Evolutionary conservation across 2,797 vertebrate species (phyloP).

Genomic region (Morelia viridis): DNA sequence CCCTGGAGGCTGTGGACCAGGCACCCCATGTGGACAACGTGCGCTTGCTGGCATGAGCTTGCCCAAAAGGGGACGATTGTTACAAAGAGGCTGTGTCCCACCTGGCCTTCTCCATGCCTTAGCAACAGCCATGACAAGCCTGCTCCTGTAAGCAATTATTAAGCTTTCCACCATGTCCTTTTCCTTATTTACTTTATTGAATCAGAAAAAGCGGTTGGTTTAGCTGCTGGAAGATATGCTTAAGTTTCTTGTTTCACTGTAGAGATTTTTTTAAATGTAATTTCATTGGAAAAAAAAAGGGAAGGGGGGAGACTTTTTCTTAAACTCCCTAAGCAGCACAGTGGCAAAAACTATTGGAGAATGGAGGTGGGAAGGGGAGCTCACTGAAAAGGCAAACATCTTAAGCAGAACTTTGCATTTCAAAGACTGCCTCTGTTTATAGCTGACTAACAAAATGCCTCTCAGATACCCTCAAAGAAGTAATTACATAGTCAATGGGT

Average conservation of each 20-base stretch:
- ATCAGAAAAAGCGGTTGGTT: slow-evolving; percentile 21
- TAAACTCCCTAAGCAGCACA: slow-evolving; percentile 29
- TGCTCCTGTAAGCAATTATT: slow-evolving; percentile 12
- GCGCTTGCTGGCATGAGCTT: background rate
- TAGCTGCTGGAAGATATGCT: slow-evolving; percentile 35
- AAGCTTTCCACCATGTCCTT: slow-evolving; percentile 33
- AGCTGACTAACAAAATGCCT: slow-evolving; percentile 65
- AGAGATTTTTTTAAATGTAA: slow-evolving; percentile 45
- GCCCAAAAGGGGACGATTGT: background rate
- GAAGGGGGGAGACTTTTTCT: background rate
- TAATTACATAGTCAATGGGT: slow-evolving; percentile 66
- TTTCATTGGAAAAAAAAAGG: slow-evolving; percentile 27
- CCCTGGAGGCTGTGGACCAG: background rate
- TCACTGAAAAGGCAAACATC: slow-evolving; percentile 50
- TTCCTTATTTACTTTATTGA: slow-evolving; percentile 8
- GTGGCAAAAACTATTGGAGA: slow-evolving; percentile 32
- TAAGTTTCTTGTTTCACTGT: slow-evolving; percentile 37
- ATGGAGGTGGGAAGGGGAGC: slow-evolving; percentile 13
- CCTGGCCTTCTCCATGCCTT: slow-evolving; percentile 14
- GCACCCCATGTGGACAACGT: background rate
- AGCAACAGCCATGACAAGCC: slow-evolving; percentile 4
- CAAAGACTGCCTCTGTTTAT: slow-evolving; percentile 64
- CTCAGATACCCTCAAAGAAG: slow-evolving; percentile 62
- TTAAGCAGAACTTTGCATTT: slow-evolving; percentile 65
- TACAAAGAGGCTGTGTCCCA: slow-evolving; percentile 5